Conservation (phyloP, 2,888 invertebrate genomes). For the Luperina nickerlii region DNA sequence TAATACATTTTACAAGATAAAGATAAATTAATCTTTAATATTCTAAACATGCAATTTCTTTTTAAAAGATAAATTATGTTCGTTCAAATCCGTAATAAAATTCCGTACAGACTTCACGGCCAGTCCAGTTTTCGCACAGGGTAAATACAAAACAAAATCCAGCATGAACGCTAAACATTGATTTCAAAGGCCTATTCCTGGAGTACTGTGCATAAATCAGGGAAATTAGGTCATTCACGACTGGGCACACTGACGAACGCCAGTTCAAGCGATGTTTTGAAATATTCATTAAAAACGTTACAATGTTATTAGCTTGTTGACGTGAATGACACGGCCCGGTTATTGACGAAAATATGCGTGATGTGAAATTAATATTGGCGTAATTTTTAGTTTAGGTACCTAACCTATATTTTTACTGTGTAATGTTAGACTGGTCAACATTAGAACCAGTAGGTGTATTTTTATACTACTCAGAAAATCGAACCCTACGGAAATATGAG, state of each 20-base stretch:
- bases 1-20: neutral
- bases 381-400: constrained; percentile 27
- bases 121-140: constrained; percentile 40
- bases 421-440: constrained; percentile 1
- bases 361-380: constrained; percentile 37
- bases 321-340: constrained; percentile 57
- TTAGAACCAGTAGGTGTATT: neutral
- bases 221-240: constrained; percentile 74
- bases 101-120: constrained; percentile 15
- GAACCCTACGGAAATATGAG: neutral
- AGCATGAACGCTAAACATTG: constrained; percentile 66
- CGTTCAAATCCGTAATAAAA: neutral
- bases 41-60: neutral
- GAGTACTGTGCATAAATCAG: constrained; percentile 73
- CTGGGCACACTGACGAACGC: constrained; percentile 50
- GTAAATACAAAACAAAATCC: constrained; percentile 54
- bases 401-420: constrained; percentile 43
- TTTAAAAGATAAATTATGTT: neutral
- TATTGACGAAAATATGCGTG: constrained; percentile 50
- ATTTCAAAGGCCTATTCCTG: constrained; percentile 75
- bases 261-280: constrained; percentile 44
- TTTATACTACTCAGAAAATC: neutral
- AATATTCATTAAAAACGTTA: constrained; percentile 62
- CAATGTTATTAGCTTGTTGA: constrained; percentile 64
- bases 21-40: neutral